Percentiles rank a stretch among this genome's conserved stretches.
Evolutionary conservation across 2,113 vertebrate genomes (phyloP).

Genomic region (Coptodon rendalli): DNA sequence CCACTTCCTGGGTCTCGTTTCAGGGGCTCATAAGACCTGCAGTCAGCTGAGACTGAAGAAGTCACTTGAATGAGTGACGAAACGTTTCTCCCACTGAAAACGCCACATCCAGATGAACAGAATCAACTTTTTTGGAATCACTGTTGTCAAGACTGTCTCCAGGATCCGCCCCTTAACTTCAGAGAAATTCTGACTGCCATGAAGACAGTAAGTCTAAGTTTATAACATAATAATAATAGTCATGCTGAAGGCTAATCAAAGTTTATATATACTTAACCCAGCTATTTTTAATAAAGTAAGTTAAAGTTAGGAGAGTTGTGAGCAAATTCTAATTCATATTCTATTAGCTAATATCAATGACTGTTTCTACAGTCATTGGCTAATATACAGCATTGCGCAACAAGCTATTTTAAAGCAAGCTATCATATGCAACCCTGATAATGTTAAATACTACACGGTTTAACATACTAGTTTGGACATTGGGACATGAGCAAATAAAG

Average conservation of each 20-base stretch:
- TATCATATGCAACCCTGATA: neutral
- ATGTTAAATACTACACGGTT: neutral
- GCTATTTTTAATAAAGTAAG: neutral
- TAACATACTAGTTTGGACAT: neutral
- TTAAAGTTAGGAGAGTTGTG: neutral
- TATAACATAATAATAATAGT: neutral
- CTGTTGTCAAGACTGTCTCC: neutral
- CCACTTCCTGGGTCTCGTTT: neutral
- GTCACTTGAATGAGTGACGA: neutral
- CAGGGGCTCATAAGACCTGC: neutral
- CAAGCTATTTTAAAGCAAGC: neutral
- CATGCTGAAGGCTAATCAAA: neutral
- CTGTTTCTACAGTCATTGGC: neutral
- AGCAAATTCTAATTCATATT: neutral
- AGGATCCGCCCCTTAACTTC: neutral
- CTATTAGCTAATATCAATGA: neutral
- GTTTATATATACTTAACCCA: neutral
- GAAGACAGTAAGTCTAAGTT: neutral
- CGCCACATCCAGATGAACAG: neutral
- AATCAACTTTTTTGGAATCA: neutral
- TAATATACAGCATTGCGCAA: neutral
- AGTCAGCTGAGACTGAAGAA: neutral
- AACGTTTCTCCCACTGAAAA: neutral
- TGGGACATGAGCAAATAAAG: neutral
- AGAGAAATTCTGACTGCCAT: neutral